Conservation (phyloP, 2,797 vertebrate genomes). For the Telmatherina bonti region DNA sequence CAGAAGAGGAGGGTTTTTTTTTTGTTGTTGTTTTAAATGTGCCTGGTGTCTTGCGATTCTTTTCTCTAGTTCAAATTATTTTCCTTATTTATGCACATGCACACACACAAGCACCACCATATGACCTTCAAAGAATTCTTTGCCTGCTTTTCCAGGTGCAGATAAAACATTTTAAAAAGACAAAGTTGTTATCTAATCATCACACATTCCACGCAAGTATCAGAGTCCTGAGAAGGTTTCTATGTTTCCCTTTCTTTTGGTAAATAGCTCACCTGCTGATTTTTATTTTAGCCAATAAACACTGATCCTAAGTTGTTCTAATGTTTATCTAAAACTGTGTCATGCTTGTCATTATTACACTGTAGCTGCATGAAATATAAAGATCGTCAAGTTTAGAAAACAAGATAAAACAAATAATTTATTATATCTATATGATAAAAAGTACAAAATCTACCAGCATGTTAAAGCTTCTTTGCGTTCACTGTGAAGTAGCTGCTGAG, state of each 20-base stretch:
- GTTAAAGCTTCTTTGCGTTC: constrained; percentile 7
- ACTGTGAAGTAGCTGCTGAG: constrained; percentile 38
- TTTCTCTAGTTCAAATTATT: constrained; percentile 12
- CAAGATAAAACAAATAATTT: too few relatives aligned
- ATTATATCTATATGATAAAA: too few relatives aligned
- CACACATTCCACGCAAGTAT: constrained; percentile 50
- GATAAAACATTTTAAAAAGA: constrained; percentile 46
- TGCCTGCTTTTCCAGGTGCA: constrained; percentile 36
- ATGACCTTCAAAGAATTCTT: constrained; percentile 42
- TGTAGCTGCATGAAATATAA: neutral
- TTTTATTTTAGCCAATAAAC: too few relatives aligned
- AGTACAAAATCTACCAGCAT: neutral
- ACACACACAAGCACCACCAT: constrained; percentile 9
- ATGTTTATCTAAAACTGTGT: too few relatives aligned
- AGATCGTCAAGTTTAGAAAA: neutral
- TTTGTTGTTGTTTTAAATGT: constrained; percentile 25
- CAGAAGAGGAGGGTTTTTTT: constrained; percentile 56
- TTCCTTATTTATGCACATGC: constrained; percentile 18
- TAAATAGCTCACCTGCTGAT: constrained; percentile 19
- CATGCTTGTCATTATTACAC: too few relatives aligned
- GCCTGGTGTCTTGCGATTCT: constrained; percentile 33
- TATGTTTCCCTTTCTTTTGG: neutral
- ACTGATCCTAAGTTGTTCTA: too few relatives aligned
- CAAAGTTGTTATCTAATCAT: constrained; percentile 60
- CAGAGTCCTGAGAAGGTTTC: constrained; percentile 46